Conservation (phyloP, 2,888 invertebrate genomes). For the Dryocosmus kuriphilus region DNA sequence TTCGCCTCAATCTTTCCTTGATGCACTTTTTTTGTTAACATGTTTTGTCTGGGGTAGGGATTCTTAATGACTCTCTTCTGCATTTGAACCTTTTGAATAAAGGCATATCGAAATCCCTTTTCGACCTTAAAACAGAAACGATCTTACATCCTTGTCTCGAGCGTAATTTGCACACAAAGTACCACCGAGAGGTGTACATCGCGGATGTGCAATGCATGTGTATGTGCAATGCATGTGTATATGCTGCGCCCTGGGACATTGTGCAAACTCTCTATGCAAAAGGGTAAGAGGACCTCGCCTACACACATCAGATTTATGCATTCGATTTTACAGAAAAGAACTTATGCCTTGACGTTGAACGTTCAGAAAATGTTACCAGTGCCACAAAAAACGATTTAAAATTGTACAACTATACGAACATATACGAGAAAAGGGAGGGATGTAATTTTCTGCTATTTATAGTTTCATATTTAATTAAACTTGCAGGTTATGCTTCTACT, state of each 20-base stretch:
- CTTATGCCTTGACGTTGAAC: background rate
- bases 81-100: conserved; percentile 9
- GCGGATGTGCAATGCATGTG: conserved; percentile 54
- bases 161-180: conserved; percentile 77
- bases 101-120: conserved; percentile 58
- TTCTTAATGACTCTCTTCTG: conserved; percentile 10
- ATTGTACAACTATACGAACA: background rate
- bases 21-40: too few species aligned
- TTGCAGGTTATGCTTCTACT: background rate
- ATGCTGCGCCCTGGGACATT: conserved; percentile 66
- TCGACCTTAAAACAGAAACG: conserved; percentile 64
- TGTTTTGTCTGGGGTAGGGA: too few species aligned
- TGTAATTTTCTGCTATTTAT: background rate
- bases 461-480: background rate
- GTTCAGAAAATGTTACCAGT: background rate
- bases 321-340: background rate
- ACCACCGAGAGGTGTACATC: conserved; percentile 64
- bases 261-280: conserved; percentile 70
- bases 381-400: too few species aligned
- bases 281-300: conserved; percentile 53
- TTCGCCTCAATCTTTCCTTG: too few species aligned
- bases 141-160: conserved; percentile 65
- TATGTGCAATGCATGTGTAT: conserved; percentile 55
- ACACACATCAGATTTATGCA: background rate
- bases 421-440: background rate